Conservation (phyloP, 2,113 vertebrate species). For the Otis tarda region DNA sequence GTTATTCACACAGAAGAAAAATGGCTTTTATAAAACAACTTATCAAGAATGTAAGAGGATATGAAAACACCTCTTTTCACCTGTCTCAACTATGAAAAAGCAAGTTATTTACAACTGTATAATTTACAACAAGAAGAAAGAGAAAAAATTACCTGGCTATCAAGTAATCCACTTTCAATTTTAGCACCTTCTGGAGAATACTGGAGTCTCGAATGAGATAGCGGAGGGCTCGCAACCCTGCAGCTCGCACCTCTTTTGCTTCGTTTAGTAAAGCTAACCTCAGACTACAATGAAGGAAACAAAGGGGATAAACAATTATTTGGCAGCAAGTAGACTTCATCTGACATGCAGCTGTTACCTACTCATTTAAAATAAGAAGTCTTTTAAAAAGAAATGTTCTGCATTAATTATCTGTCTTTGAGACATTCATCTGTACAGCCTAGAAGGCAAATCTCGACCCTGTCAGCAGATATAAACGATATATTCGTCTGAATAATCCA, state of each 20-base stretch:
- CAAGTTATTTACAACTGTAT: neutral
- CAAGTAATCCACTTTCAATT: conserved; percentile 93
- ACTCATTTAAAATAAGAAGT: neutral
- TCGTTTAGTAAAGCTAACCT: conserved; percentile 92
- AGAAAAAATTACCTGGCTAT: conserved; percentile 86
- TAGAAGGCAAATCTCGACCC: neutral
- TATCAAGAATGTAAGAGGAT: neutral
- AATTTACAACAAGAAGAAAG: neutral
- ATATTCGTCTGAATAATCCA: neutral
- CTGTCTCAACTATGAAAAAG: neutral
- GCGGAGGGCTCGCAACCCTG: conserved; percentile 91
- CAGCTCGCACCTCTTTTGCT: conserved; percentile 95
- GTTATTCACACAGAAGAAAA: neutral
- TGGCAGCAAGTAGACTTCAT: neutral
- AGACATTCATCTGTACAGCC: neutral
- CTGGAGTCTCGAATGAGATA: conserved; percentile 91
- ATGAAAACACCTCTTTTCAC: neutral
- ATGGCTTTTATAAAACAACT: neutral
- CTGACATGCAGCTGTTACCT: neutral
- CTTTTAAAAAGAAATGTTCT: neutral
- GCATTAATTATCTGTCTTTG: neutral
- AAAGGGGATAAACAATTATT: neutral
- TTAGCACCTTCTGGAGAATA: conserved; percentile 92
- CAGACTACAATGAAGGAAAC: conserved; percentile 75
- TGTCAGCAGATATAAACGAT: neutral